Conservation (phyloP, 2,797 vertebrate species). For the Sebastes melanostomus region DNA sequence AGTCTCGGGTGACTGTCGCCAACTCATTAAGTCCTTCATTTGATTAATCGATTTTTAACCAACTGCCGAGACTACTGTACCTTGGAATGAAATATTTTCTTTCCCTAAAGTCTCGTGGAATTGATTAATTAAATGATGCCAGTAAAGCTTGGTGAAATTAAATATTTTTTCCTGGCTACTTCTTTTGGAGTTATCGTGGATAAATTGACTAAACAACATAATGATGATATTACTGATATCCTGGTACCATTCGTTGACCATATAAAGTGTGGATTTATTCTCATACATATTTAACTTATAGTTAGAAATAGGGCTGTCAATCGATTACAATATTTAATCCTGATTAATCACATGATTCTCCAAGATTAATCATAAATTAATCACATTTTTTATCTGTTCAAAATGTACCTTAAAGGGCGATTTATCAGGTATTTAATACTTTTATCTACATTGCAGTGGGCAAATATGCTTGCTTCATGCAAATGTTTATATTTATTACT, state of each 20-base stretch:
- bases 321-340: too few relatives aligned
- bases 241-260: too few relatives aligned
- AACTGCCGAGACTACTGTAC: neutral
- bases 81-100: neutral
- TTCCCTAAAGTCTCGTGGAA: neutral
- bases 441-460: too few relatives aligned
- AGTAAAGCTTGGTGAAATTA: neutral
- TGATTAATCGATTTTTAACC: neutral
- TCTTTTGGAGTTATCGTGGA: neutral
- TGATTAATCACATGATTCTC: too few relatives aligned
- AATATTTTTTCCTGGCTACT: neutral
- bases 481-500: too few relatives aligned
- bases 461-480: too few relatives aligned
- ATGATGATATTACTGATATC: neutral
- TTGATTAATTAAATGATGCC: neutral
- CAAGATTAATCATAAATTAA: accelerated
- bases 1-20: neutral
- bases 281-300: neutral
- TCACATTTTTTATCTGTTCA: too few relatives aligned
- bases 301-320: too few relatives aligned
- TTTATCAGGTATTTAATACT: too few relatives aligned
- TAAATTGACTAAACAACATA: neutral
- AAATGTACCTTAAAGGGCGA: too few relatives aligned
- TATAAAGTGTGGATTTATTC: neutral
- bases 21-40: neutral